Base-by-base conservation (phyloP, 2,888 invertebrate genomes). In the Heliconius erato region DNA sequence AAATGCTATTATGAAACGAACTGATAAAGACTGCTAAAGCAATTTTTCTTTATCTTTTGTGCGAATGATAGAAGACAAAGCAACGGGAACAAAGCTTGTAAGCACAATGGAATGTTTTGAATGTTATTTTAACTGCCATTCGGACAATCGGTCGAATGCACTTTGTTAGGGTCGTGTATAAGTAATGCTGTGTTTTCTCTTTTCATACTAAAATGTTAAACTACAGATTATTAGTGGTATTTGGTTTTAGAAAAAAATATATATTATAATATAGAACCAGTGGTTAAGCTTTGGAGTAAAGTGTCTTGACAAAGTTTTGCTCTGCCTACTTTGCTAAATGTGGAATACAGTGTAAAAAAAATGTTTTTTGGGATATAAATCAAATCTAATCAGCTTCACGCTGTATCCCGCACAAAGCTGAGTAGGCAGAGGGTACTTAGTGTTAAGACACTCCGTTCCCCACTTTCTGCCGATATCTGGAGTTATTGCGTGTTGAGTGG, bases 1-100 rank as follows among this genome's bases (percentile, higher is more conserved):
- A 59, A 54, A 67, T 40, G 68, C 91, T 91, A 91, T 93, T 93
- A 92, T 90, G 89, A 91, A 91, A 92, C 92, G 91, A 92, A 92
- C 92, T 92, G 93, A 92, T 93, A 93, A 91, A 89, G 87, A 86
- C 86, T 87, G 89, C 82, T 83, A 89, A 93, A 91, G 92, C 94
- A 94, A 94, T 94, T 94, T 94, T 94, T 88, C 87, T 94, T 91
- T 91, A 89, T 89, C 91, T 88, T 92, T 94, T 94, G 94, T 94
- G 90, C 86, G 82, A 84, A 83, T 86, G 86, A 85, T 85, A 84
- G 82, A 84, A 81, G 82, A 86, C 86, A 84, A 88, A 88, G 88
- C 87, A 84, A 79, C 79, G 85, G 79, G 89, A 89, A 91, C 90
- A 88, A 91, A 90, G 89, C 86, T 35, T 72, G 91, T 91, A 90